Percentiles rank a stretch among this genome's conserved stretches.
These are phyloP conservation scores for Drosophila nr. perissopoda DNA, from an alignment of 2,888 invertebrate species.

Conservation along the genomic window DNA sequence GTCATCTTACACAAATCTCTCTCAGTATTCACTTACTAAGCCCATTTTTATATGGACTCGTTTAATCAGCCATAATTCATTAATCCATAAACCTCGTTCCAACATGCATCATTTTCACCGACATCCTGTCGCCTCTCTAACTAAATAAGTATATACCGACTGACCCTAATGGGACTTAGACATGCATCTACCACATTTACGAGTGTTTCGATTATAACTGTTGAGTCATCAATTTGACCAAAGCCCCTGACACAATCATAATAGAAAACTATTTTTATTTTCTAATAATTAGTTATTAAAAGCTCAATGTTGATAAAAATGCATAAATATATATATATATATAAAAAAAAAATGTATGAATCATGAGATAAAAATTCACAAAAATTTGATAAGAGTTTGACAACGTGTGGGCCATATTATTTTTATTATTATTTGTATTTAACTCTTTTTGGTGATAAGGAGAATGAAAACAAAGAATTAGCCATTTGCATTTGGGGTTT, in stretches of 20 bases:
- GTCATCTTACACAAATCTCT: conserved; percentile 25
- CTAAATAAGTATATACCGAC: conserved; percentile 12
- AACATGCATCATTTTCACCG: conserved; percentile 30
- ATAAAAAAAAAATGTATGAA: conserved; percentile 23
- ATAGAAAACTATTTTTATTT: conserved; percentile 54
- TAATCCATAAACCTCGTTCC: conserved; percentile 28
- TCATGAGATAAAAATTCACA: conserved; percentile 26
- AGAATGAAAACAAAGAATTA: background rate
- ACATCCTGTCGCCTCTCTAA: conserved; percentile 56
- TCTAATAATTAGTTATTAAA: conserved; percentile 64
- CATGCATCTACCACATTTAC: conserved; percentile 63
- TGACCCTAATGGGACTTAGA: conserved; percentile 70
- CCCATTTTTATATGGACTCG: conserved; percentile 1
- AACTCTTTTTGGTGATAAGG: conserved; percentile 5
- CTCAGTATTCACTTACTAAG: background rate
- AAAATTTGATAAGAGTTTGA: conserved; percentile 43
- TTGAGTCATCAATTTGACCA: conserved; percentile 60
- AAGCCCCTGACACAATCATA: conserved; percentile 13
- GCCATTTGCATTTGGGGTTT: conserved; percentile 4
- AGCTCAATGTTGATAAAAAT: conserved; percentile 38
- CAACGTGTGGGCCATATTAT: background rate
- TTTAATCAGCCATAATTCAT: conserved; percentile 10
- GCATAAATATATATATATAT: background rate
- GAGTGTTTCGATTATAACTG: conserved; percentile 21
- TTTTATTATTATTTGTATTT: background rate